These are phyloP conservation scores for Drosophila baimaii DNA, from an alignment of 1,140 invertebrate species.

Conservation along the genomic window DNA sequence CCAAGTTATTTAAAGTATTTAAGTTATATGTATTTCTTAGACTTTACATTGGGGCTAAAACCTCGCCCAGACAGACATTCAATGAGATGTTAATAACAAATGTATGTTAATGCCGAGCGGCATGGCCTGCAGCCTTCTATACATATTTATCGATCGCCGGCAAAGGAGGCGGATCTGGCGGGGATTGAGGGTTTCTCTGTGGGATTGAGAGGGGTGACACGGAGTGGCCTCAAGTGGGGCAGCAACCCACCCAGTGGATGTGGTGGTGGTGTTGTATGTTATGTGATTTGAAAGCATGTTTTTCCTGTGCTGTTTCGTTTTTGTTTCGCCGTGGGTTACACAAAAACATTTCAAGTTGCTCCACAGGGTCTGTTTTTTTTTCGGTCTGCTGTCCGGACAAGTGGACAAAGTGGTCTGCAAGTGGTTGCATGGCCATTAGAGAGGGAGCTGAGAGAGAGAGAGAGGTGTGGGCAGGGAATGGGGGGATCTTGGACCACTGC, in stretches of 20 bases:
- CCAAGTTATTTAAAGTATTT: not conserved
- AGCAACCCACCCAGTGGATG: conserved; percentile 30
- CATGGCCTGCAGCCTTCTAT: conserved; percentile 22
- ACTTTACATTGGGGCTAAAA: conserved; percentile 3
- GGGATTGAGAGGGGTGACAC: conserved; percentile 12
- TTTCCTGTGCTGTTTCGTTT: conserved; percentile 28
- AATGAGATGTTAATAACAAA: conserved; percentile 32
- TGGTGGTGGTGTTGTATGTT: conserved; percentile 40
- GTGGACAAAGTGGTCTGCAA: conserved; percentile 44
- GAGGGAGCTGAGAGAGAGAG: not conserved
- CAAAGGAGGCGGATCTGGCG: conserved; percentile 16
- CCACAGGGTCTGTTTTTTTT: conserved; percentile 27
- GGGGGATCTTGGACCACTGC: conserved; percentile 21
- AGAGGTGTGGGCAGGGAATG: conserved; percentile 19
- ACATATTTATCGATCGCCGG: conserved; percentile 36
- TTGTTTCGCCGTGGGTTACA: conserved; percentile 39
- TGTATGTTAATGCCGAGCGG: conserved; percentile 52
- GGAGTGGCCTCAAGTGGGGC: conserved; percentile 40
- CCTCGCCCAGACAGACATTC: conserved; percentile 24
- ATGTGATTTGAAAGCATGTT: conserved; percentile 46
- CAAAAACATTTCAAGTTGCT: conserved; percentile 47
- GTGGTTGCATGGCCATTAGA: conserved; percentile 35
- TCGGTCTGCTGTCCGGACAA: conserved; percentile 41
- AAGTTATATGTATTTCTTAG: not conserved
- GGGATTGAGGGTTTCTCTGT: conserved; percentile 2